Percentiles rank a stretch among this genome's conserved stretches.
Evolutionary conservation across 1,140 invertebrate species (phyloP).

Genomic region (Solen grandis): DNA sequence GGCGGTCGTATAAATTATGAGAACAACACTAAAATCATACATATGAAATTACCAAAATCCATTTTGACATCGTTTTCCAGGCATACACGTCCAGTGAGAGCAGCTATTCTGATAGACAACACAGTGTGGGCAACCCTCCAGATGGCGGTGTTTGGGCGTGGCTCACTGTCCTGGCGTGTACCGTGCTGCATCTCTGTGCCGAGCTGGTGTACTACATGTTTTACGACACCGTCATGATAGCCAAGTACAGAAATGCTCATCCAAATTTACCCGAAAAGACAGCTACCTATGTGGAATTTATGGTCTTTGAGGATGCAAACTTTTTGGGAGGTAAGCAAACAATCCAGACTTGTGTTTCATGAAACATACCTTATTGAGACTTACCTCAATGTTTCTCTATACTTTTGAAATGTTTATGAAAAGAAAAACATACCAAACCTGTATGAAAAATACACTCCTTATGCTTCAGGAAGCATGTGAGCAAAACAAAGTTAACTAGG

Average conservation of each 20-base stretch:
- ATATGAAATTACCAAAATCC: no score
- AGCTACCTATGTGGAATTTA: constrained; percentile 28
- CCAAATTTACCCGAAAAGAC: neutral
- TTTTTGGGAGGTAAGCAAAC: constrained; percentile 26
- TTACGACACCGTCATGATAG: constrained; percentile 46
- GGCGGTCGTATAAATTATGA: no score
- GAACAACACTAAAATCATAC: no score
- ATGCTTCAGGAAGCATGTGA: no score
- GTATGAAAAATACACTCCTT: no score
- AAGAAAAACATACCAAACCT: no score
- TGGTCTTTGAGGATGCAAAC: constrained; percentile 42
- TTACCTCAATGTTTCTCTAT: no score
- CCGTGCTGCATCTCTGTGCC: constrained; percentile 28
- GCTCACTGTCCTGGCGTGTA: constrained; percentile 42
- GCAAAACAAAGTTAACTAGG: no score
- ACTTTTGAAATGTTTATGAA: no score
- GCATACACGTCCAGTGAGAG: neutral
- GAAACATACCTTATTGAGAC: no score
- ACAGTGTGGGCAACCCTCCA: constrained; percentile 32
- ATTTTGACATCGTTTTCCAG: no score
- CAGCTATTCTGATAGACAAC: neutral
- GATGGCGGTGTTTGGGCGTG: constrained; percentile 47
- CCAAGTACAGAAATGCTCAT: neutral
- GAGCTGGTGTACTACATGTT: constrained; percentile 41
- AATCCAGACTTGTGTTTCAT: no score